Evolutionary conservation across 2,888 invertebrate species (phyloP), one percentile per base, ranked within the genome.

Genomic region (Zonitis immaculata): DNA sequence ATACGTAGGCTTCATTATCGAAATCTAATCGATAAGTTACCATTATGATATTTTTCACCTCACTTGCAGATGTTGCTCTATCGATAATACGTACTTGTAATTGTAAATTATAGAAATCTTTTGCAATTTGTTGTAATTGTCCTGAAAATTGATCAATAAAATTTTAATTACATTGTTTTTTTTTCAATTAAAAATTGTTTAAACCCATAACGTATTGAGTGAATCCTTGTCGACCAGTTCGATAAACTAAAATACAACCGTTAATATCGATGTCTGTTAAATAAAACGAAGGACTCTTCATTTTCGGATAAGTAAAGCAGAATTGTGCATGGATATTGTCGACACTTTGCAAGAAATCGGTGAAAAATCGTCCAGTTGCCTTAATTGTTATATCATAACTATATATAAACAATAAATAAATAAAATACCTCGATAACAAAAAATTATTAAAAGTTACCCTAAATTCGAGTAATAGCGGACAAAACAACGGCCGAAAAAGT

Each of bases 251-350:
- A 51, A 91, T 83, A 0, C 92, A 91, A 0, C 92, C 95, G 44
- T 86, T 81, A 11, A 82, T 79, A 66, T 93, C 92, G 66, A 91
- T 88, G 48, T 87, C 82, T 1, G 89, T 88, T 59, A 94, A 82
- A 74, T 91, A 91, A 87, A 95, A 93, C 47, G 91, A 91, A 0
- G 95, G 95, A 51, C 91, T 91, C 66, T 89, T 88, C 90, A 95
- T 91, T 76, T 89, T 88, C 0, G 93, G 94, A 73, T 92, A 95
- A 7, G 93, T 91, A 74, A 92, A 95, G 49, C 91, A 80, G 86
- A 94, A 93, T 66, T 91, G 90, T 64, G 91, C 84, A 70, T 94
- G 94, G 55, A 95, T 88, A 71, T 90, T 93, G 76, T 95, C 94
- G 48, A 94, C 91, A 8, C 89, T 92, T 71, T 91, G 88, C 48